phyloP scores from a whole-genome alignment of 2,113 vertebrate genomes.

The Syngnathoides biaculeatus region DNA sequence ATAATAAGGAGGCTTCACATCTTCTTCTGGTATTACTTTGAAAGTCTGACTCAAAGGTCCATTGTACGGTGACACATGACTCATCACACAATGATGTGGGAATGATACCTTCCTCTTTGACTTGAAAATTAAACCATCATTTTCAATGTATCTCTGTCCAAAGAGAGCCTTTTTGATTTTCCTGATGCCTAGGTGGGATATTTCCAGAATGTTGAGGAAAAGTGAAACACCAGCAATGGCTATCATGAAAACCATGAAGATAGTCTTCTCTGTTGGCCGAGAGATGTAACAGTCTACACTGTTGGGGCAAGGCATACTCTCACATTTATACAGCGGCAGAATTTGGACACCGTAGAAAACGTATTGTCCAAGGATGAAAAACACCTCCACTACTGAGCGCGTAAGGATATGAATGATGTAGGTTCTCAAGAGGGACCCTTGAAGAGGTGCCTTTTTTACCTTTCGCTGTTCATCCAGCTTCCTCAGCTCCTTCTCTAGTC shows the following conservation, averaged over 20 bases:
- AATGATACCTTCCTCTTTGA: conserved; percentile 70
- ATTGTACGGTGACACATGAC: conserved; percentile 68
- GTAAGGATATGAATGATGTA: conserved; percentile 92
- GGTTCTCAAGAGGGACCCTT: conserved; percentile 85
- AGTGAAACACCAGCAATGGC: conserved; percentile 85
- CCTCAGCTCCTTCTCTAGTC: conserved; percentile 81
- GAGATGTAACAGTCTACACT: conserved; percentile 94
- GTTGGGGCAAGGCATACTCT: conserved; percentile 86
- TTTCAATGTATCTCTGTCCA: conserved; percentile 55
- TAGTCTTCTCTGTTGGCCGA: conserved; percentile 91
- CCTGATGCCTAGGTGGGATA: conserved; percentile 83
- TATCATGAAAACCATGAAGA: conserved; percentile 96
- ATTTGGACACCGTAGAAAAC: conserved; percentile 86
- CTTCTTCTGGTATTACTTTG: conserved; percentile 63
- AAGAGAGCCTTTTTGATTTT: conserved; percentile 81
- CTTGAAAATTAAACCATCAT: conserved; percentile 69
- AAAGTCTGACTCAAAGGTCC: conserved; percentile 69
- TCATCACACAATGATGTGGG: conserved; percentile 66
- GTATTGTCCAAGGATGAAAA: conserved; percentile 90
- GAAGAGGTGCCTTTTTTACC: conserved; percentile 85
- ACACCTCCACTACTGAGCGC: conserved; percentile 85
- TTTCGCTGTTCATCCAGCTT: conserved; percentile 85
- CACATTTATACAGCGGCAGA: conserved; percentile 85
- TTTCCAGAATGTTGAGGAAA: conserved; percentile 87
- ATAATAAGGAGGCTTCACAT: conserved; percentile 56